Conservation (phyloP, 2,888 invertebrate genomes). For the Agrilus mali region DNA sequence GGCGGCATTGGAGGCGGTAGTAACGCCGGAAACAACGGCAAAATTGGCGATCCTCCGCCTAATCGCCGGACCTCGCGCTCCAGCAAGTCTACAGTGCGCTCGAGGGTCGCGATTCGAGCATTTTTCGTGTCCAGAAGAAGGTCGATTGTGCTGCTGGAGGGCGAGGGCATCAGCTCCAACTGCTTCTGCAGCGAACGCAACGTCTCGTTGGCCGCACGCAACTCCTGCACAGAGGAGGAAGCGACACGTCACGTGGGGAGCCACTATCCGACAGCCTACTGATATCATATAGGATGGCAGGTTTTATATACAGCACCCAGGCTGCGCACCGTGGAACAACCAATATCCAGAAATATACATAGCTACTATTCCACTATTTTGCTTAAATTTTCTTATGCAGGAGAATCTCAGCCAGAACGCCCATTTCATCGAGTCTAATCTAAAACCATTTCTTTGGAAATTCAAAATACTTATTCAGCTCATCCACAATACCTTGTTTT, state of each 20-base stretch:
- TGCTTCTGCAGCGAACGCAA: constrained; percentile 70
- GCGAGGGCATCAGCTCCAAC: constrained; percentile 60
- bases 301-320: too few species aligned
- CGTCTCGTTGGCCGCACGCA: constrained; percentile 73
- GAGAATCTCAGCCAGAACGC: too few species aligned
- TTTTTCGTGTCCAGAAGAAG: constrained; percentile 78
- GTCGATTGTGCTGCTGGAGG: constrained; percentile 56
- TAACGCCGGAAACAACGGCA: constrained; percentile 33
- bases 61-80: constrained; percentile 60
- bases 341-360: too few species aligned
- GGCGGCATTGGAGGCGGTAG: constrained; percentile 30
- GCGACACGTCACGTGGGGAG: constrained; percentile 8
- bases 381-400: too few species aligned
- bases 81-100: constrained; percentile 69
- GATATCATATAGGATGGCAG: too few species aligned
- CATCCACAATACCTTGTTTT: too few species aligned
- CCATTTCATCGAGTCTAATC: too few species aligned
- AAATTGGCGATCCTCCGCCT: constrained; percentile 22
- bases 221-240: constrained; percentile 47
- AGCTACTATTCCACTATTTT: too few species aligned
- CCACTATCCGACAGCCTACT: constrained; percentile 6
- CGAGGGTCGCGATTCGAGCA: constrained; percentile 74
- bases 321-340: too few species aligned
- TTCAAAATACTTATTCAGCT: too few species aligned
- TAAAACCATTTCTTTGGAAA: too few species aligned